Evolutionary conservation across 2,113 vertebrate species (phyloP).

Genomic region (Hippocampus guttulatus): DNA sequence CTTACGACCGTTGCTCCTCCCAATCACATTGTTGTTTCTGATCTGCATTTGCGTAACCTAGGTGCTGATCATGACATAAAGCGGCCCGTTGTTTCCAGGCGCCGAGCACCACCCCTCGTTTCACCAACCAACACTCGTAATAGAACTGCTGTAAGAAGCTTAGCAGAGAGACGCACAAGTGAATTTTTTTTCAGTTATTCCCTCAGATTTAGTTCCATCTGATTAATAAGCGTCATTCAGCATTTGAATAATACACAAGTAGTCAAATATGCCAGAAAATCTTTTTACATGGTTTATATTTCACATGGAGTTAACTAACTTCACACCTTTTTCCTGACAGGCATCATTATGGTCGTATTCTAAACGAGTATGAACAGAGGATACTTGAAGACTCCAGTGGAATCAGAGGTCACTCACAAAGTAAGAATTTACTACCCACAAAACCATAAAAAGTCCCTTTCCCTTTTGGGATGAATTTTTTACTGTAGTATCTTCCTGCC

Average conservation of each 20-base stretch:
- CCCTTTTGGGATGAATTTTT: neutral
- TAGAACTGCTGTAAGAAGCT: constrained; percentile 45
- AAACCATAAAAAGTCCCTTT: neutral
- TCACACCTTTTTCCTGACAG: constrained; percentile 36
- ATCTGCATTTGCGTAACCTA: constrained; percentile 39
- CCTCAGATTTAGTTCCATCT: constrained; percentile 1
- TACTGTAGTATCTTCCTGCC: neutral
- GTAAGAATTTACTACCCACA: constrained; percentile 37
- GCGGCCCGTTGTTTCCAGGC: constrained; percentile 48
- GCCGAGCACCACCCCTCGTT: constrained; percentile 13
- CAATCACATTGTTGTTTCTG: constrained; percentile 7
- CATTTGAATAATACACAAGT: neutral
- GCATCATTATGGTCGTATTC: constrained; percentile 59
- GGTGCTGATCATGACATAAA: constrained; percentile 52
- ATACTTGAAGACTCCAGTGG: constrained; percentile 3
- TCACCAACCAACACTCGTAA: neutral
- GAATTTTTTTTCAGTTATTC: constrained; percentile 18
- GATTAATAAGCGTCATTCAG: neutral
- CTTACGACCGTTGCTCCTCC: constrained; percentile 5
- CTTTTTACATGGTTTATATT: neutral
- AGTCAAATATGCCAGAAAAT: neutral
- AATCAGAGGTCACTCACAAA: constrained; percentile 12
- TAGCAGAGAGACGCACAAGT: constrained; percentile 27
- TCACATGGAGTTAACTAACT: neutral
- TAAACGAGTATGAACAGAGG: constrained; percentile 37